Evolutionary conservation across 2,888 invertebrate species (phyloP).

Genomic region (Eretmocerus hayati): DNA sequence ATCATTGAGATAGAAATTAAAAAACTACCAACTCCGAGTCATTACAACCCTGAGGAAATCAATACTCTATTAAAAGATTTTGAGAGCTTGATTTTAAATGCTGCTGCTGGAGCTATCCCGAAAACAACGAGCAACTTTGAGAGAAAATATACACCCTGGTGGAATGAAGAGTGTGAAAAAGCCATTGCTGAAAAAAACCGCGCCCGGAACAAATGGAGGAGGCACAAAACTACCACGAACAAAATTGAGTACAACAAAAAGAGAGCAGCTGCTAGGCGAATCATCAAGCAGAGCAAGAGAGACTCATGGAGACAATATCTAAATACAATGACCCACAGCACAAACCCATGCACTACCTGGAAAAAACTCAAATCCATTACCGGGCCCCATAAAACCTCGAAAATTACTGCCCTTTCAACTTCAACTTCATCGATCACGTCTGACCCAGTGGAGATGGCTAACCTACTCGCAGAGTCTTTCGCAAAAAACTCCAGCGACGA

Average conservation of each 20-base stretch:
- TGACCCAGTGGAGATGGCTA: slow-evolving; percentile 5
- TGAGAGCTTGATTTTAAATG: slow-evolving; percentile 12
- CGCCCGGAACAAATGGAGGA: slow-evolving; percentile 19
- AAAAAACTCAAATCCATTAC: slow-evolving; percentile 17
- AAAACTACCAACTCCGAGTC: not conserved
- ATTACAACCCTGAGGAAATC: not conserved
- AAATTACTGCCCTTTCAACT: not conserved
- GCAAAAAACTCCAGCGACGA: slow-evolving; percentile 7
- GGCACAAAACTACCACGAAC: slow-evolving; percentile 12
- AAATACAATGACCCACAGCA: slow-evolving; percentile 5
- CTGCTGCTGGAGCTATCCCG: slow-evolving; percentile 13
- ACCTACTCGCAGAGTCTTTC: slow-evolving; percentile 3
- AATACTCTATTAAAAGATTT: slow-evolving; percentile 12
- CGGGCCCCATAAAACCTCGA: not conserved
- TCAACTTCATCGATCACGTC: not conserved
- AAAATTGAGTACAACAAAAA: slow-evolving; percentile 18
- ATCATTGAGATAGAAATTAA: slow-evolving; percentile 2
- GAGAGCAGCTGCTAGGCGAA: slow-evolving; percentile 16
- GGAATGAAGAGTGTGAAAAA: slow-evolving; percentile 21
- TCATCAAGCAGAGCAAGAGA: slow-evolving; percentile 14
- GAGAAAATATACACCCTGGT: slow-evolving; percentile 18
- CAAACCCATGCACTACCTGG: slow-evolving; percentile 8
- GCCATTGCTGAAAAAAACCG: slow-evolving; percentile 13
- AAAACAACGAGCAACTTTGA: slow-evolving; percentile 5
- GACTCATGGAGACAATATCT: slow-evolving; percentile 13